A percentile compares a stretch with the other conserved stretches of the same genome.
Evolutionary conservation across 1,140 invertebrate species (phyloP).

Genomic region (Drosophila leontia): DNA sequence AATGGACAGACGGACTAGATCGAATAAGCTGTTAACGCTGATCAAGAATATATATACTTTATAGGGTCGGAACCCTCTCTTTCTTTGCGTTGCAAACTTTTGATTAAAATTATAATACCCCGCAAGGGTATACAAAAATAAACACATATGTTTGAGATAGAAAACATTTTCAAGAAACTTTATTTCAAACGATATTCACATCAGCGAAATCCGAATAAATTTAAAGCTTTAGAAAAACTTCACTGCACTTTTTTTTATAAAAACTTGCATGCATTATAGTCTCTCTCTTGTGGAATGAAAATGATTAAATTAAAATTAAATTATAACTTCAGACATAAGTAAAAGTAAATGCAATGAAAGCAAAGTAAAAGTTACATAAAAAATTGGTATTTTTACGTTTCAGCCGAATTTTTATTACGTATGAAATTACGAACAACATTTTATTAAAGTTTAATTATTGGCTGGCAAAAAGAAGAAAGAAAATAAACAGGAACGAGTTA

Average conservation of each 20-base stretch:
- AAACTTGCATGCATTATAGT: neutral
- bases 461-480: neutral
- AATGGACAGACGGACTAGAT: too few species aligned
- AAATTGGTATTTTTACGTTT: neutral
- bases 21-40: too few species aligned
- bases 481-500: conserved; percentile 17
- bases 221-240: neutral
- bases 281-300: neutral
- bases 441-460: conserved; percentile 1
- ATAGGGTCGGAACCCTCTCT: too few species aligned
- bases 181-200: neutral
- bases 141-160: neutral
- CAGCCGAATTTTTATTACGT: neutral
- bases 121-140: too few species aligned
- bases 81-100: too few species aligned
- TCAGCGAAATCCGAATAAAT: neutral
- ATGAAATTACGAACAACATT: neutral
- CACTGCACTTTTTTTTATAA: neutral
- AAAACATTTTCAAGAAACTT: neutral
- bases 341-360: too few species aligned
- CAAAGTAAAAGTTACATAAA: neutral
- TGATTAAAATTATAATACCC: too few species aligned
- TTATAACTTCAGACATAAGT: too few species aligned
- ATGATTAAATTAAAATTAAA: too few species aligned
- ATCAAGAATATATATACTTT: too few species aligned